These are phyloP conservation scores for Caenorhabditis panamensis DNA, from an alignment of 2,888 invertebrate species.

Conservation along the genomic window DNA sequence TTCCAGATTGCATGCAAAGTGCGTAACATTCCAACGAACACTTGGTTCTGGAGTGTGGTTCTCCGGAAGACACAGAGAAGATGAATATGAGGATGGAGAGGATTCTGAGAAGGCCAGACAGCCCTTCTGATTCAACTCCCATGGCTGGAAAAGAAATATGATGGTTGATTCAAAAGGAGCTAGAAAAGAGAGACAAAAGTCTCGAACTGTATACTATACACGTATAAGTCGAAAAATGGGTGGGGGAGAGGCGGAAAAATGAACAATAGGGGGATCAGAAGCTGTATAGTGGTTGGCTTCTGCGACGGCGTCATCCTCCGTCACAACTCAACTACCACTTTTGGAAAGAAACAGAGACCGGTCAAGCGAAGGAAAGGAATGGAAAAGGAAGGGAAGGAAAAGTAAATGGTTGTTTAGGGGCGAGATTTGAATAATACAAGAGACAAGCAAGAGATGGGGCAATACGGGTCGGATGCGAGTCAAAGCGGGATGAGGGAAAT, in stretches of 20 bases:
- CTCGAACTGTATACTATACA: not conserved
- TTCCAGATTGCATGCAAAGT: constrained; percentile 76
- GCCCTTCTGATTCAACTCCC: constrained; percentile 34
- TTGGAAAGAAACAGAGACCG: constrained; percentile 49
- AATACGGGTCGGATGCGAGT: constrained; percentile 16
- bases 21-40: constrained; percentile 77
- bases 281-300: constrained; percentile 21
- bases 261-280: constrained; percentile 25
- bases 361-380: constrained; percentile 32
- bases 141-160: constrained; percentile 25
- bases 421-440: constrained; percentile 4
- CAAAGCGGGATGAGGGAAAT: constrained; percentile 21
- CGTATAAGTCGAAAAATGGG: constrained; percentile 1
- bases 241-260: not conserved
- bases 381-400: constrained; percentile 23
- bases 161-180: no score
- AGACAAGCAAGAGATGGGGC: not conserved
- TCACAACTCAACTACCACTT: constrained; percentile 49
- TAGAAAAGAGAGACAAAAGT: not conserved
- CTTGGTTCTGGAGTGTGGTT: constrained; percentile 68
- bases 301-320: not conserved
- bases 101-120: not conserved
- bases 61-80: not conserved
- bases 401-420: constrained; percentile 45
- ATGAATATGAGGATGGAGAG: constrained; percentile 5